A percentile compares a stretch with the other conserved stretches of the same genome.
Evolutionary conservation across 2,797 vertebrate genomes (phyloP).

Genomic region (Anisognathus igniventris): DNA sequence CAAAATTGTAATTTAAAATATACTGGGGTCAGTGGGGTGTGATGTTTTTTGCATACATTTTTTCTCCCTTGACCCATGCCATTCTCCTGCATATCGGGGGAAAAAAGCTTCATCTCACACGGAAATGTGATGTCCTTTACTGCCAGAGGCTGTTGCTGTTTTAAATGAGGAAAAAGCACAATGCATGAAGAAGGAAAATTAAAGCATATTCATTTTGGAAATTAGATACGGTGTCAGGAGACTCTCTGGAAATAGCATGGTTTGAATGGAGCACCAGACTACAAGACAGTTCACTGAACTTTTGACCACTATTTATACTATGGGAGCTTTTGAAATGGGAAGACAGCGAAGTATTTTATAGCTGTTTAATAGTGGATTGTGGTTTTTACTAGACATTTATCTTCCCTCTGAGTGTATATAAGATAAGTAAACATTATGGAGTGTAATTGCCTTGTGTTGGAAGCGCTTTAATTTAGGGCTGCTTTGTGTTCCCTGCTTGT

Average conservation of each 20-base stretch:
- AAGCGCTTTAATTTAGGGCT: conserved; percentile 56
- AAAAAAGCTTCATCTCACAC: conserved; percentile 75
- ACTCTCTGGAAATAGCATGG: conserved; percentile 76
- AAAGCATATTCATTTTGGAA: conserved; percentile 87
- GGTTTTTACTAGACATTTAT: conserved; percentile 66
- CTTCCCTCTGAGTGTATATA: conserved; percentile 58
- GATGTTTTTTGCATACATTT: conserved; percentile 83
- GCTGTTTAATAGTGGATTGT: conserved; percentile 71
- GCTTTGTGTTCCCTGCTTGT: conserved; percentile 38
- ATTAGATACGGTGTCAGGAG: conserved; percentile 84
- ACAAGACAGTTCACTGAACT: conserved; percentile 80
- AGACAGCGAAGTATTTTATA: conserved; percentile 72
- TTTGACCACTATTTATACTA: conserved; percentile 79
- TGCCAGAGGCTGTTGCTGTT: conserved; percentile 83
- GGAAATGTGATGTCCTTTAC: conserved; percentile 84
- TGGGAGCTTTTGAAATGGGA: conserved; percentile 68
- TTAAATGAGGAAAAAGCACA: conserved; percentile 85
- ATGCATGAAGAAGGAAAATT: conserved; percentile 86
- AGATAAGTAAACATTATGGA: conserved; percentile 66
- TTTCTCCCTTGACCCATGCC: conserved; percentile 83
- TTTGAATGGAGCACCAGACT: conserved; percentile 75
- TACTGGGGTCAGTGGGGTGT: conserved; percentile 80
- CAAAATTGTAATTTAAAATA: conserved; percentile 83
- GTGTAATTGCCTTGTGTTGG: conserved; percentile 39
- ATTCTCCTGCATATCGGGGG: conserved; percentile 69